These are phyloP conservation scores for Phoxinus phoxinus DNA, from an alignment of 2,113 vertebrate species.

Conservation along the genomic window DNA sequence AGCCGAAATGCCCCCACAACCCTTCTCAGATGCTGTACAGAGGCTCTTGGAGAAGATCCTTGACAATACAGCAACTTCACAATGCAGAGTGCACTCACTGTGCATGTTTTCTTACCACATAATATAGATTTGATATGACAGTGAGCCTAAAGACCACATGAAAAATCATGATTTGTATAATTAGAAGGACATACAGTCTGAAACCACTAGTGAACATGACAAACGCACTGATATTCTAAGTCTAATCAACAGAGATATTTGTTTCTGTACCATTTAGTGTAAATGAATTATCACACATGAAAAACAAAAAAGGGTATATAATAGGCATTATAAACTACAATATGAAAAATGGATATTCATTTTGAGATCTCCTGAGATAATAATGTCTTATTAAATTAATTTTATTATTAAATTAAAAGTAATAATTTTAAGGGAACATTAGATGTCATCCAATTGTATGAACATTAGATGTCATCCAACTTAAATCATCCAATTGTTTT, in stretches of 20 bases:
- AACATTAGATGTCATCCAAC: too few species aligned
- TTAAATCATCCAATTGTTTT: too few species aligned
- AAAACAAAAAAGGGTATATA: neutral
- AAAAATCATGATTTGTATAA: neutral
- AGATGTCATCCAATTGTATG: too few species aligned
- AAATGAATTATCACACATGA: neutral
- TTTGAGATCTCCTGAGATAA: neutral
- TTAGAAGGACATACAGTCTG: neutral
- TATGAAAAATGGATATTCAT: too few species aligned
- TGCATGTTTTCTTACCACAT: neutral
- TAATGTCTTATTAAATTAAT: neutral
- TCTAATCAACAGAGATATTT: neutral
- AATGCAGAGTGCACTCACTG: neutral
- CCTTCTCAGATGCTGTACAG: neutral
- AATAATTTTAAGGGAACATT: too few species aligned
- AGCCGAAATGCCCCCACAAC: constrained; percentile 1
- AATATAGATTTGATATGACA: neutral
- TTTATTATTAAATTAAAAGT: too few species aligned
- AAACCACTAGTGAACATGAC: neutral
- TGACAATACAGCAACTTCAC: neutral
- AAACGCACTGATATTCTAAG: neutral
- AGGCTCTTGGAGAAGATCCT: neutral
- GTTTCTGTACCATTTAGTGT: neutral
- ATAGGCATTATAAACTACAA: neutral
- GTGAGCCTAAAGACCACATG: neutral